A percentile compares a stretch with the other conserved stretches of the same genome.
Evolutionary conservation across 2,113 vertebrate species (phyloP).

Genomic region (Silurus asotus): DNA sequence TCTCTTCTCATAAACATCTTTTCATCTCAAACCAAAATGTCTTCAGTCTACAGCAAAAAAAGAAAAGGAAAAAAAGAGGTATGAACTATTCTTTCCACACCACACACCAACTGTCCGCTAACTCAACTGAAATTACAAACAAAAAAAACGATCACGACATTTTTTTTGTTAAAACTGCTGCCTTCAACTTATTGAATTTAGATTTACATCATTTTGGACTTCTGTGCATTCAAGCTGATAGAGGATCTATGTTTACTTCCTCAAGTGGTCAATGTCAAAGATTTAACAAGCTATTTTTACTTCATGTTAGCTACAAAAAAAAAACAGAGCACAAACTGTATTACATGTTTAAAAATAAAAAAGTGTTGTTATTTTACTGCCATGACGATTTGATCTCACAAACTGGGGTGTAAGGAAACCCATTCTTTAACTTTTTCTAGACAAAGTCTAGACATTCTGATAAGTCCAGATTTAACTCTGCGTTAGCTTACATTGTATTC

Average conservation of each 20-base stretch:
- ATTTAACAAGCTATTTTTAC: neutral
- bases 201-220: neutral
- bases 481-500: neutral
- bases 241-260: neutral
- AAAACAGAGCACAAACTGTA: neutral
- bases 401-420: neutral
- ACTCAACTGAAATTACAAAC: too few relatives aligned
- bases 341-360: neutral
- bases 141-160: too few relatives aligned
- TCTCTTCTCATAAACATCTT: too few relatives aligned
- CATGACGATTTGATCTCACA: neutral
- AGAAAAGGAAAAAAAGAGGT: too few relatives aligned
- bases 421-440: neutral
- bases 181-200: neutral
- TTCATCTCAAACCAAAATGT: too few relatives aligned
- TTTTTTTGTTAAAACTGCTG: neutral
- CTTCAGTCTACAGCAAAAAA: too few relatives aligned
- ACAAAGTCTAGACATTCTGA: neutral
- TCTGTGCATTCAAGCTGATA: neutral
- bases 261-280: neutral
- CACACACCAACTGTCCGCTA: too few relatives aligned
- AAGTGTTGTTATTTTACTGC: neutral
- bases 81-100: too few relatives aligned
- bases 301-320: neutral
- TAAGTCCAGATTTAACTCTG: neutral